Base-by-base conservation (phyloP, 2,888 invertebrate species). In the Eustalomyia histrio region DNA sequence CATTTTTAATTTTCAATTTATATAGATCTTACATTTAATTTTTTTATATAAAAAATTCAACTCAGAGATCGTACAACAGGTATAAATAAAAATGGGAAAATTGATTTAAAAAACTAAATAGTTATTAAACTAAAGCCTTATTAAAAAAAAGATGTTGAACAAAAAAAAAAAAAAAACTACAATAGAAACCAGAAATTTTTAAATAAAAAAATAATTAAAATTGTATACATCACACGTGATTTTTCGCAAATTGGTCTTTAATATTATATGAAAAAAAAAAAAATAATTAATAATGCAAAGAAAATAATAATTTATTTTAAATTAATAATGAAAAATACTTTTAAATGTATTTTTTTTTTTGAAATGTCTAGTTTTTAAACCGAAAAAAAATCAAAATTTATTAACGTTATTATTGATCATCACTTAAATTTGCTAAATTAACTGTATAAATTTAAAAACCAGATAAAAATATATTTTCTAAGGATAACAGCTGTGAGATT, bases 1-100 rank as follows among this genome's bases (percentile, higher is more conserved):
- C 72, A 73, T 80, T 76, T 73, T 68, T 71, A 50, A 39, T 58
- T 67, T 64, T 35, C 21, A 17, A 18, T 29, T 29, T 33, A 33
- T 65, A 18, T 71, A 17, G 60, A 60, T 60, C 18, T 39, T 33
- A 58, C n/a, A 33, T 35, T 60, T 18, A 17, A 35, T 35, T 60
- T 60, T 33, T 60, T 14, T 47, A n/a, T 47, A 14, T 7, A n/a
- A 47, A 39, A 39, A 39, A 4, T 12, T 39, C 4, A 5, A 35
- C 35, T 2, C 35, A 35, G 10, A 3, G 35, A 10, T 39, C 39
- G 39, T 39, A 39, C 6, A 6, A 39, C 14, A 29, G 4, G 7
- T 29, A 39, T 12, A 39, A 39, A 35, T 3, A 24, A n/a, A 57
- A 24, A n/a, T 24, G 55, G 55, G 24, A 29, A 57, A 57, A 57